These are phyloP conservation scores for Amphibalanus amphitrite DNA, from an alignment of 1,140 invertebrate species.

Conservation along the genomic window DNA sequence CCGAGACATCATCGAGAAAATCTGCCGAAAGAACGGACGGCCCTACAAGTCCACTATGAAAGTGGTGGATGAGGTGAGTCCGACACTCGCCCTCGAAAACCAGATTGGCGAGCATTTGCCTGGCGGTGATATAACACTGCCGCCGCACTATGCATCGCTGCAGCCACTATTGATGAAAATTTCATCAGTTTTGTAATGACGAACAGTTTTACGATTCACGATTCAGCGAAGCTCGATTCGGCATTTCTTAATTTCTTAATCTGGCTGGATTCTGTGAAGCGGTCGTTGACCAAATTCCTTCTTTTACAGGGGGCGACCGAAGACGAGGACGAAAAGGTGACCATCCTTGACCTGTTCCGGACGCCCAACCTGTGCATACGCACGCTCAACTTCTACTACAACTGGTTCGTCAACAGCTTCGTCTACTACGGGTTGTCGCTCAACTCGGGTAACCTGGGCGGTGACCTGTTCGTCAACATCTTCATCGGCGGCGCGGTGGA, in stretches of 20 bases:
- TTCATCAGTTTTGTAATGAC: no score
- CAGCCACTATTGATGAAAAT: no score
- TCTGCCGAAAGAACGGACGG: conserved; percentile 21
- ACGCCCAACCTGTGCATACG: conserved; percentile 49
- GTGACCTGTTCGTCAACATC: conserved; percentile 57
- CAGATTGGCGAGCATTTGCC: no score
- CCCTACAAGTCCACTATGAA: neutral
- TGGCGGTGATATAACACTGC: no score
- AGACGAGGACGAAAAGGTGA: conserved; percentile 13
- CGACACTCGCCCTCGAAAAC: no score
- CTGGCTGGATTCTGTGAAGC: no score
- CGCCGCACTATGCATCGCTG: no score
- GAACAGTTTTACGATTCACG: no score
- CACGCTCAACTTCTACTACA: conserved; percentile 53
- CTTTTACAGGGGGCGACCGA: conserved; percentile 4
- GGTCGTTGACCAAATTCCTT: no score
- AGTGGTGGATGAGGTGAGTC: neutral
- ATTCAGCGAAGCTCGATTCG: no score
- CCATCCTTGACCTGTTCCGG: conserved; percentile 45
- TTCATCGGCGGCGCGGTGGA: conserved; percentile 55
- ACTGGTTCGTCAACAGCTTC: conserved; percentile 55
- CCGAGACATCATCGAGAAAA: conserved; percentile 20
- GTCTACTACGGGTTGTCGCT: conserved; percentile 66
- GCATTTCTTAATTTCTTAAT: no score
- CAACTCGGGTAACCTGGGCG: conserved; percentile 52